phyloP scores from a whole-genome alignment of 2,888 invertebrate genomes.

The Stenchaetothrips biformis region DNA sequence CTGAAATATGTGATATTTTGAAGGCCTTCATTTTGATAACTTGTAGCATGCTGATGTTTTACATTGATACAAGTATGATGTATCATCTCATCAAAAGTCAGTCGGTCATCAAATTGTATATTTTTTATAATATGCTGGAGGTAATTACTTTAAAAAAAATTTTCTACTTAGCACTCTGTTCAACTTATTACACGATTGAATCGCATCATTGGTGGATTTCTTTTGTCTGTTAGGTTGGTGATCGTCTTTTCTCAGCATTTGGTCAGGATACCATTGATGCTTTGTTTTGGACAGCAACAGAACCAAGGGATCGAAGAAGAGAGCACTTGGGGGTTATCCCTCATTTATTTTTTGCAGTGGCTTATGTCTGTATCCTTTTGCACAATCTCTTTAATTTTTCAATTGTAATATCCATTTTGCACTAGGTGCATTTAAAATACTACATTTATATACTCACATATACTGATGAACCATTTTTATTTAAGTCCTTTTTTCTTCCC shows the following conservation, averaged over 20 bases:
- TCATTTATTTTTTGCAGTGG: constrained; percentile 84
- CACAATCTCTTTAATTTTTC: constrained; percentile 27
- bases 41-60: constrained; percentile 78
- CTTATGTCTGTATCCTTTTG: constrained; percentile 91
- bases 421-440: constrained; percentile 7
- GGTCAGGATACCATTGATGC: constrained; percentile 98
- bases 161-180: background rate
- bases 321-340: constrained; percentile 83
- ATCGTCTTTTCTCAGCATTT: constrained; percentile 90
- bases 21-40: constrained; percentile 84
- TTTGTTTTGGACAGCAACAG: constrained; percentile 97
- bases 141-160: constrained; percentile 49
- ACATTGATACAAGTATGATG: constrained; percentile 95
- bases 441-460: constrained; percentile 28
- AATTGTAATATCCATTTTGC: constrained; percentile 32
- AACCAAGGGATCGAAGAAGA: constrained; percentile 75
- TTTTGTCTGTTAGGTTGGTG: constrained; percentile 50
- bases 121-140: constrained; percentile 99
- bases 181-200: background rate
- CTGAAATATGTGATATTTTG: constrained; percentile 92
- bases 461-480: constrained; percentile 30
- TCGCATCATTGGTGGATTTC: constrained; percentile 40
- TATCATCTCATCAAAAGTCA: constrained; percentile 97
- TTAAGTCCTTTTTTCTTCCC: constrained; percentile 38
- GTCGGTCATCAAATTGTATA: constrained; percentile 97